A percentile compares a stretch with the other conserved stretches of the same genome.
phyloP scores from a whole-genome alignment of 2,113 vertebrate genomes.

The Perca flavescens region DNA sequence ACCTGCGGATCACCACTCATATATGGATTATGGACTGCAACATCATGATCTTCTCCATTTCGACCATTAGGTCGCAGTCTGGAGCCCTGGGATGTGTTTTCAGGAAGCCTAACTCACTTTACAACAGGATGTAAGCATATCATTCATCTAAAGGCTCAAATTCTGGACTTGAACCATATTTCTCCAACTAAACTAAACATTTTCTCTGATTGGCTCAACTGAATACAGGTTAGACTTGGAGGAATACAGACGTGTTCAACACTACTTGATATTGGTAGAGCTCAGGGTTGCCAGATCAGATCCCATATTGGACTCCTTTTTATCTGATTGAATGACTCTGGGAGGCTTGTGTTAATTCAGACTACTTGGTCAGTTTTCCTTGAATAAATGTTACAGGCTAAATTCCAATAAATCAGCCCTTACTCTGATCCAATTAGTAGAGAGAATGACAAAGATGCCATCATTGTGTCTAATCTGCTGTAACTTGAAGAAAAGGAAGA shows the following conservation, averaged over 20 bases:
- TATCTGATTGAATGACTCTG: not conserved
- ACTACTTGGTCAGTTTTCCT: not conserved
- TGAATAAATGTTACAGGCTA: not conserved
- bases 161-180: not conserved
- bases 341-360: not conserved
- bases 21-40: no score
- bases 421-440: not conserved
- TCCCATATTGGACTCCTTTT: no score
- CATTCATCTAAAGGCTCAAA: not conserved
- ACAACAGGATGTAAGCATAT: not conserved
- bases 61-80: no score
- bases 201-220: not conserved
- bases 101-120: not conserved
- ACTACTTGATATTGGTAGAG: not conserved
- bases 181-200: constrained; percentile 1
- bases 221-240: not conserved
- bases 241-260: not conserved
- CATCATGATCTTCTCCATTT: no score
- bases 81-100: not conserved
- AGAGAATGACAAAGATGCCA: not conserved
- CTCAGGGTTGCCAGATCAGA: not conserved
- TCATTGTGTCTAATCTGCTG: not conserved
- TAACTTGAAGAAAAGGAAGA: not conserved
- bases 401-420: not conserved
- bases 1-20: no score